These are phyloP conservation scores for Chesias legatella DNA, from an alignment of 2,888 invertebrate species.

Conservation along the genomic window DNA sequence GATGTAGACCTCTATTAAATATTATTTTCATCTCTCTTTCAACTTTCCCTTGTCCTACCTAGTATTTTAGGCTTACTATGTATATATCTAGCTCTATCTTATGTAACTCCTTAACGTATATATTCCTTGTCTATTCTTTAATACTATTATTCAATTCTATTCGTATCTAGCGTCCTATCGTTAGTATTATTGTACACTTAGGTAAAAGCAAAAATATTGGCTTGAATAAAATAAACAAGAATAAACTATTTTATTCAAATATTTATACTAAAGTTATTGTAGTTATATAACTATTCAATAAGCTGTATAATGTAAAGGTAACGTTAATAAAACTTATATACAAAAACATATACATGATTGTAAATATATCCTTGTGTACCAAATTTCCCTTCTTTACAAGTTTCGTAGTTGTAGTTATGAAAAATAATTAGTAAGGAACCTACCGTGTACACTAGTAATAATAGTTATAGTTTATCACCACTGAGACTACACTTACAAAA, in stretches of 20 bases:
- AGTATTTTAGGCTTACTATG: slow-evolving; percentile 36
- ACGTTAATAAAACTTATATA: slow-evolving; percentile 68
- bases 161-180: slow-evolving; percentile 47
- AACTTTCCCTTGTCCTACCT: slow-evolving; percentile 33
- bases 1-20: slow-evolving; percentile 8
- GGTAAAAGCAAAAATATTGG: slow-evolving; percentile 50
- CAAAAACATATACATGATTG: slow-evolving; percentile 70
- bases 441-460: slow-evolving; percentile 11
- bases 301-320: slow-evolving; percentile 45
- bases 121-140: slow-evolving; percentile 50
- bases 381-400: slow-evolving; percentile 78
- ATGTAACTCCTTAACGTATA: slow-evolving; percentile 51
- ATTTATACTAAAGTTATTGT: slow-evolving; percentile 74
- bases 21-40: slow-evolving; percentile 21
- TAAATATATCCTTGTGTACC: slow-evolving; percentile 70
- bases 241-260: slow-evolving; percentile 69
- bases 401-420: slow-evolving; percentile 63
- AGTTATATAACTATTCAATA: slow-evolving; percentile 59
- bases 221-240: slow-evolving; percentile 59
- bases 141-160: slow-evolving; percentile 30
- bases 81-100: slow-evolving; percentile 38
- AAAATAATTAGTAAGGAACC: slow-evolving; percentile 12
- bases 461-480: slow-evolving; percentile 3
- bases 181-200: slow-evolving; percentile 47
- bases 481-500: slow-evolving; percentile 1